These are phyloP conservation scores for Marasmarcha lunaedactyla DNA, from an alignment of 2,888 invertebrate species.

Conservation along the genomic window DNA sequence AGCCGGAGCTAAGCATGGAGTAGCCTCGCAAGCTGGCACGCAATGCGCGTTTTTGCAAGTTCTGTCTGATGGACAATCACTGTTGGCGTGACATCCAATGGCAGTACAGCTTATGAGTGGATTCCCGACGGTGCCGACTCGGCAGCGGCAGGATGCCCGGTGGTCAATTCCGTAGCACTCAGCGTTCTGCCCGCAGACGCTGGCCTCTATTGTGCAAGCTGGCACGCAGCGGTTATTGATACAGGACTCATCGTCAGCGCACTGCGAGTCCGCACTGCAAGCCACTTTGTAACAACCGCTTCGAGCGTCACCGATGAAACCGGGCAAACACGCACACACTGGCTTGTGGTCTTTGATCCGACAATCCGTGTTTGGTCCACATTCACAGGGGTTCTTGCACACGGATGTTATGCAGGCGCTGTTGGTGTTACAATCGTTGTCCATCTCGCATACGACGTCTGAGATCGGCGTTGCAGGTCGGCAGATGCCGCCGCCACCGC, in stretches of 20 bases:
- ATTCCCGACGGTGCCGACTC: slow-evolving; percentile 84
- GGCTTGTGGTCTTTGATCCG: slow-evolving; percentile 87
- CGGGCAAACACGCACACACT: slow-evolving; percentile 85
- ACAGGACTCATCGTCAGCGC: slow-evolving; percentile 86
- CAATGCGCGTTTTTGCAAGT: slow-evolving; percentile 87
- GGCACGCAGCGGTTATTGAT: slow-evolving; percentile 85
- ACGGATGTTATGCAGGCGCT: slow-evolving; percentile 84
- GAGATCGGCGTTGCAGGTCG: slow-evolving; percentile 76
- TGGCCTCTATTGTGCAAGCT: slow-evolving; percentile 78
- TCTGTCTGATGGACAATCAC: slow-evolving; percentile 83
- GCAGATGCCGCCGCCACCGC: slow-evolving; percentile 86
- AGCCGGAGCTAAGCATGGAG: slow-evolving; percentile 79
- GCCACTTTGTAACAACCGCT: slow-evolving; percentile 82
- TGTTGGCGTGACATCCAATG: slow-evolving; percentile 83
- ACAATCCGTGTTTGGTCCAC: slow-evolving; percentile 88
- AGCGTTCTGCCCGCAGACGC: slow-evolving; percentile 81
- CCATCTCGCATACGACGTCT: slow-evolving; percentile 77
- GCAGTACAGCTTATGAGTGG: slow-evolving; percentile 81
- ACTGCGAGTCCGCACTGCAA: slow-evolving; percentile 81
- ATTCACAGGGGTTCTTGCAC: slow-evolving; percentile 87
- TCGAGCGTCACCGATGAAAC: slow-evolving; percentile 88
- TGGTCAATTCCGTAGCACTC: slow-evolving; percentile 85
- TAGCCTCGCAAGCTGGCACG: slow-evolving; percentile 78
- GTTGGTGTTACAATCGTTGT: slow-evolving; percentile 82
- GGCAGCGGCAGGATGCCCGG: slow-evolving; percentile 86